Conservation (phyloP, 1,140 invertebrate genomes). For the Trachymyrmex septentrionalis region DNA sequence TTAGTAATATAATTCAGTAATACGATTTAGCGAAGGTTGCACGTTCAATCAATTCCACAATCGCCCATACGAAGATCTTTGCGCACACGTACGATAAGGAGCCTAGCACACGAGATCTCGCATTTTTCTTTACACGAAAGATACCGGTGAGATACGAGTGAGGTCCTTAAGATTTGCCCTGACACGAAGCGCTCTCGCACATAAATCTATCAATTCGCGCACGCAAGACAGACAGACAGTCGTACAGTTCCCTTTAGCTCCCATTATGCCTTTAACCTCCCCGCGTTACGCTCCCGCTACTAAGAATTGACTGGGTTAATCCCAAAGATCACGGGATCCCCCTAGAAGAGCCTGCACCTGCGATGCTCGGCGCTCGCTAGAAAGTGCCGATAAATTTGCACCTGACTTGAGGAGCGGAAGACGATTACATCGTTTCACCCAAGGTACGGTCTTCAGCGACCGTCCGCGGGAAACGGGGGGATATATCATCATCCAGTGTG, state of each 20-base stretch:
- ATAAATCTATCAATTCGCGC: constrained; percentile 23
- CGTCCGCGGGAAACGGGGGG: constrained; percentile 67
- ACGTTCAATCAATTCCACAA: constrained; percentile 25
- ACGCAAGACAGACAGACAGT: constrained; percentile 9
- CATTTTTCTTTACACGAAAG: background rate
- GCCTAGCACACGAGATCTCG: background rate
- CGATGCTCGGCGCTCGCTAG: constrained; percentile 31
- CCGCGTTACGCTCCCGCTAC: background rate
- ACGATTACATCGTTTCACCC: constrained; percentile 70
- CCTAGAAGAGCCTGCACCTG: constrained; percentile 18
- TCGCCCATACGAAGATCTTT: background rate
- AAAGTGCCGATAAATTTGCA: constrained; percentile 69
- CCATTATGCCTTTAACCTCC: constrained; percentile 2
- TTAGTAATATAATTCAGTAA: constrained; percentile 20
- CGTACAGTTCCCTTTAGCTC: background rate
- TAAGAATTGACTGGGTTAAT: constrained; percentile 44
- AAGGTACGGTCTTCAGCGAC: constrained; percentile 64
- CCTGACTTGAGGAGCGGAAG: constrained; percentile 60
- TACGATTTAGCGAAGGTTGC: constrained; percentile 30
- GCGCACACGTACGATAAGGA: background rate
- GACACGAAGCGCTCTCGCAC: background rate
- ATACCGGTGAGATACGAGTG: background rate
- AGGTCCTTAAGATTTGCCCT: constrained; percentile 7
- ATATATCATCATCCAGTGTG: constrained; percentile 61
- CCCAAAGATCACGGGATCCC: constrained; percentile 32